These are phyloP conservation scores for Oxyteleia sp. DNA, from an alignment of 2,888 invertebrate species.

Conservation along the genomic window DNA sequence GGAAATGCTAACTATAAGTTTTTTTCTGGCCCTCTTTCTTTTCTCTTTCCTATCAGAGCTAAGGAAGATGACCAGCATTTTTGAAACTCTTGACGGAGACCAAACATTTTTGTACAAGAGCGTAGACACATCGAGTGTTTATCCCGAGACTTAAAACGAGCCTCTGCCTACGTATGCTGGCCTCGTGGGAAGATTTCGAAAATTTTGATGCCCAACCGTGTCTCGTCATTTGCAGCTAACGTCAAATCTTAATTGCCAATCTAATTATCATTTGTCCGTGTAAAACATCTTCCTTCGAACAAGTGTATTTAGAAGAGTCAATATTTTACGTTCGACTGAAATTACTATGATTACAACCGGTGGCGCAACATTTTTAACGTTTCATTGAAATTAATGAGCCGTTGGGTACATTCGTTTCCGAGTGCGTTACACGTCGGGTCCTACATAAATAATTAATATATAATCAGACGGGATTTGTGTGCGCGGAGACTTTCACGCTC, in stretches of 20 bases:
- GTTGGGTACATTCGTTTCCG: constrained; percentile 60
- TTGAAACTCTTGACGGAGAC: constrained; percentile 76
- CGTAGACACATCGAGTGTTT: constrained; percentile 85
- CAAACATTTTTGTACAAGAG: constrained; percentile 83
- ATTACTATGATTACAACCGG: constrained; percentile 49
- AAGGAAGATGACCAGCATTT: constrained; percentile 69
- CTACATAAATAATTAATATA: constrained; percentile 87
- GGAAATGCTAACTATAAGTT: constrained; percentile 47
- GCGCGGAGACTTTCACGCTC: constrained; percentile 75
- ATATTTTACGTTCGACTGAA: constrained; percentile 25
- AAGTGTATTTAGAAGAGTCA: constrained; percentile 48
- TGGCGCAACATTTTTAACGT: constrained; percentile 68
- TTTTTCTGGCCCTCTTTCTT: constrained; percentile 11
- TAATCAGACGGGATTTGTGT: constrained; percentile 84
- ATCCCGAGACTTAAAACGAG: constrained; percentile 73
- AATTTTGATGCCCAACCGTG: constrained; percentile 25
- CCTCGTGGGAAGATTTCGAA: constrained; percentile 65
- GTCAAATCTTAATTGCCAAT: constrained; percentile 71
- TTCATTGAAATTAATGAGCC: constrained; percentile 83
- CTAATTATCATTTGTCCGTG: constrained; percentile 73
- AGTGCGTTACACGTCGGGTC: constrained; percentile 78
- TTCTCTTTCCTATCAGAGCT: constrained; percentile 39
- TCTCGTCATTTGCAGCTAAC: neutral
- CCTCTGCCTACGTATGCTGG: constrained; percentile 47
- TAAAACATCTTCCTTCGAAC: constrained; percentile 14